Conservation (phyloP, 2,888 invertebrate species). For the Cheilosia vernalis region DNA sequence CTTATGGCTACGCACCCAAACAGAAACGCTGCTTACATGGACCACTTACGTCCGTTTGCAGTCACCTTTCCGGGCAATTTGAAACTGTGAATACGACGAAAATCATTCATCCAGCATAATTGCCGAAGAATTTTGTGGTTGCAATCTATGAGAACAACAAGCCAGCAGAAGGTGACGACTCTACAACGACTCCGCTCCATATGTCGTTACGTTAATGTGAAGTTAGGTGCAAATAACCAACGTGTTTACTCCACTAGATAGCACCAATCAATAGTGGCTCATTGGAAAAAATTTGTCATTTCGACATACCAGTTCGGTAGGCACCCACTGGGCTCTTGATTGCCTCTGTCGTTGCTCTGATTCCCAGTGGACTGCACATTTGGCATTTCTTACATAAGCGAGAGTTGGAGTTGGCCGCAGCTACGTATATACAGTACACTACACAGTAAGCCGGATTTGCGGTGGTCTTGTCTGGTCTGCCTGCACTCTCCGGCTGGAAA, state of each 20-base stretch:
- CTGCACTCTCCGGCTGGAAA: slow-evolving; percentile 26
- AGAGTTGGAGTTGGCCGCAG: slow-evolving; percentile 5
- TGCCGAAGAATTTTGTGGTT: slow-evolving; percentile 61
- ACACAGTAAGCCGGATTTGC: slow-evolving; percentile 14
- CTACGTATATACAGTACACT: slow-evolving; percentile 25
- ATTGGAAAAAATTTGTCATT: slow-evolving; percentile 62
- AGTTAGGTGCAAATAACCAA: slow-evolving; percentile 46
- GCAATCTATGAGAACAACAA: slow-evolving; percentile 6
- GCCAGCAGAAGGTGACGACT: slow-evolving; percentile 50
- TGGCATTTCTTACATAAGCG: slow-evolving; percentile 62
- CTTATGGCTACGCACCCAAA: slow-evolving; percentile 23
- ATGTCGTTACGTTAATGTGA: slow-evolving; percentile 40
- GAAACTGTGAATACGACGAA: slow-evolving; percentile 22
- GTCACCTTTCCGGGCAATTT: slow-evolving; percentile 22
- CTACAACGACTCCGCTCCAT: slow-evolving; percentile 7
- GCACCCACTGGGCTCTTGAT: slow-evolving; percentile 63
- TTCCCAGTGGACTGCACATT: slow-evolving; percentile 34
- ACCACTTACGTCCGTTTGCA: slow-evolving; percentile 21
- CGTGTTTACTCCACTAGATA: slow-evolving; percentile 32
- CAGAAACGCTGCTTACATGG: slow-evolving; percentile 25
- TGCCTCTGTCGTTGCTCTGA: slow-evolving; percentile 44
- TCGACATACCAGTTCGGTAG: slow-evolving; percentile 59
- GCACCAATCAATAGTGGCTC: slow-evolving; percentile 59
- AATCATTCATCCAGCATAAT: slow-evolving; percentile 46
- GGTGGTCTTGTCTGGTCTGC: slow-evolving; percentile 14